These are phyloP conservation scores for Metallyticus violacea DNA, from an alignment of 2,888 invertebrate genomes.

Conservation along the genomic window DNA sequence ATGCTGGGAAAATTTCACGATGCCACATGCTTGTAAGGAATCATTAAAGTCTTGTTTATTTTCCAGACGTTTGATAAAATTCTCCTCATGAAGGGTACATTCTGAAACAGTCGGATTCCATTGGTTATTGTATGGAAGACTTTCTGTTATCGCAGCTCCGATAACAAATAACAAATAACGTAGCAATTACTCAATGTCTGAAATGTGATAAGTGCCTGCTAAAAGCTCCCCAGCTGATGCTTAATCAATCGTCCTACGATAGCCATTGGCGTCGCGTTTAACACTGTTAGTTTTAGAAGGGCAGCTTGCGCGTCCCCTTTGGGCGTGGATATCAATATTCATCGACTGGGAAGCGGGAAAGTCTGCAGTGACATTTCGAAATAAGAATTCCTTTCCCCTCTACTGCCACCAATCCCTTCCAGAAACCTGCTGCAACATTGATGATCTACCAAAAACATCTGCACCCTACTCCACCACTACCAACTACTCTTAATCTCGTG, in stretches of 20 bases:
- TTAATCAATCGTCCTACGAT: not conserved
- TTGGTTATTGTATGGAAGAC: not conserved
- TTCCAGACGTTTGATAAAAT: too few relatives aligned
- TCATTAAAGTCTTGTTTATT: too few relatives aligned
- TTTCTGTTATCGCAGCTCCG: not conserved
- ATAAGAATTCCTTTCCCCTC: not conserved
- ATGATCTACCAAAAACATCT: not conserved
- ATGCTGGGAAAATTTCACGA: too few relatives aligned
- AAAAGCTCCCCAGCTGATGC: not conserved
- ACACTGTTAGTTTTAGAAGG: not conserved
- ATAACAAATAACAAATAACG: not conserved
- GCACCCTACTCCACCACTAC: not conserved
- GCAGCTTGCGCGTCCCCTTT: not conserved
- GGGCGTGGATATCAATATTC: conserved; percentile 4
- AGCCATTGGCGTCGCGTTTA: not conserved
- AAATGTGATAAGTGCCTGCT: not conserved
- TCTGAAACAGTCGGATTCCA: not conserved
- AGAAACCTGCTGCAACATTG: not conserved
- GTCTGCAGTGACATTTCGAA: not conserved
- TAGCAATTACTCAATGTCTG: not conserved
- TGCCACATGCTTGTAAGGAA: too few relatives aligned
- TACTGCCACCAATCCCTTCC: not conserved
- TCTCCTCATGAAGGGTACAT: too few relatives aligned
- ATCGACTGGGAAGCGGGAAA: not conserved
- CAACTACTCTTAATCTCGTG: not conserved